Evolutionary conservation across 2,888 invertebrate species (phyloP).

Genomic region (Ormia ochracea): DNA sequence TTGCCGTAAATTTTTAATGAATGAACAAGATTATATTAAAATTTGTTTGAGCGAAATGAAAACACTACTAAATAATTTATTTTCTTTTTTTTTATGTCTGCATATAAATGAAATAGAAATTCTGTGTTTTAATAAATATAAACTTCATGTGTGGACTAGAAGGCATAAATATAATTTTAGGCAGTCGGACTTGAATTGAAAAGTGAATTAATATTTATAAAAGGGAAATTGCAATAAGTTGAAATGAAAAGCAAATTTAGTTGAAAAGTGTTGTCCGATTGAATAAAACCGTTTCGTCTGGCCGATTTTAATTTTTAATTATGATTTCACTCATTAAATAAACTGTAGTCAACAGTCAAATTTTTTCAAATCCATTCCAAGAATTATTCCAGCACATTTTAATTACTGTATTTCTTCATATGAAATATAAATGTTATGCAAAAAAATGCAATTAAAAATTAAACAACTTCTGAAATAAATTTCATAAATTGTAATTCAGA

Average conservation of each 20-base stretch:
- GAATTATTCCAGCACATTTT: too few species aligned
- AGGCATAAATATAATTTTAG: neutral
- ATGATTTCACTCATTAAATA: too few species aligned
- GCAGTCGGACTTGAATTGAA: neutral
- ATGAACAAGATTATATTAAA: neutral
- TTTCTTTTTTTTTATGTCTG: neutral
- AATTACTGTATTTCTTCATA: too few species aligned
- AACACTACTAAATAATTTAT: constrained; percentile 1
- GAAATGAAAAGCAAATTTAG: neutral
- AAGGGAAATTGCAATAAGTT: neutral
- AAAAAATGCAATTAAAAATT: too few species aligned
- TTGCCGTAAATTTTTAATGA: neutral
- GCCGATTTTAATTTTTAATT: too few species aligned
- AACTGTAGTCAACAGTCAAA: too few species aligned
- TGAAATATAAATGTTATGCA: too few species aligned
- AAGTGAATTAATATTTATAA: neutral
- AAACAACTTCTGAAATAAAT: too few species aligned
- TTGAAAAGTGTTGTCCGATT: too few species aligned
- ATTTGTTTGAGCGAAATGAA: neutral
- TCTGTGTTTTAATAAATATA: neutral
- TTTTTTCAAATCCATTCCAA: too few species aligned
- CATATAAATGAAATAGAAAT: neutral
- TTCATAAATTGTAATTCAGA: too few species aligned
- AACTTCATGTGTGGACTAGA: neutral
- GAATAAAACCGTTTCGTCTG: too few species aligned